Conservation (phyloP, 2,888 invertebrate species). For the Alcis repandata region DNA sequence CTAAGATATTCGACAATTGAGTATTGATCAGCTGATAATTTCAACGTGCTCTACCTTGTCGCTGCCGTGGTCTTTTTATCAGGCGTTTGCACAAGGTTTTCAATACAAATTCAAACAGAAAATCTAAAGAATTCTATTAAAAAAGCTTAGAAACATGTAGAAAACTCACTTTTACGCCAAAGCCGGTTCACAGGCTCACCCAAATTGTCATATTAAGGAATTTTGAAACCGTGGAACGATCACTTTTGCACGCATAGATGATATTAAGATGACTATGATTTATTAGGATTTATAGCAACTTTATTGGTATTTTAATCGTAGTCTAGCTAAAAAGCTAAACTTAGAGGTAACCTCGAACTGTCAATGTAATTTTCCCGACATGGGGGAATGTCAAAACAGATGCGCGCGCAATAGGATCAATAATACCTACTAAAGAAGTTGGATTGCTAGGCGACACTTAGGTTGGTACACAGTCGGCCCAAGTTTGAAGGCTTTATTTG, state of each 20-base stretch:
- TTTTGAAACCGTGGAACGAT: neutral
- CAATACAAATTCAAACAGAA: neutral
- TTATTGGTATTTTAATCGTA: slow-evolving; percentile 14
- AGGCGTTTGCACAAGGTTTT: slow-evolving; percentile 6
- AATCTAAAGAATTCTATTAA: neutral
- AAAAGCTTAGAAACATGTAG: neutral
- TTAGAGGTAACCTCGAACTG: slow-evolving; percentile 61
- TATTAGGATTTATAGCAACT: neutral
- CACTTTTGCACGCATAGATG: slow-evolving; percentile 3
- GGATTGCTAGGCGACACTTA: slow-evolving; percentile 13
- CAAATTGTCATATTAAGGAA: slow-evolving; percentile 10
- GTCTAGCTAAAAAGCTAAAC: slow-evolving; percentile 33
- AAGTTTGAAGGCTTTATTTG: too few relatives aligned
- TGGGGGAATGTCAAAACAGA: slow-evolving; percentile 57
- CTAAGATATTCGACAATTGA: too few relatives aligned
- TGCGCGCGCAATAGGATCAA: slow-evolving; percentile 82
- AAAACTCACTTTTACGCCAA: slow-evolving; percentile 15
- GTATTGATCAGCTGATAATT: slow-evolving; percentile 26
- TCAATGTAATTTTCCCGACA: slow-evolving; percentile 65
- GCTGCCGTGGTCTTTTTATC: slow-evolving; percentile 1
- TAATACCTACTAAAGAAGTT: slow-evolving; percentile 47
- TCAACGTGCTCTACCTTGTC: neutral
- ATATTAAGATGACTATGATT: too few relatives aligned
- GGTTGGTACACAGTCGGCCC: slow-evolving; percentile 2
- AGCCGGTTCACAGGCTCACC: slow-evolving; percentile 24